phyloP scores from a whole-genome alignment of 2,113 vertebrate species.

The Microtus montanus region DNA sequence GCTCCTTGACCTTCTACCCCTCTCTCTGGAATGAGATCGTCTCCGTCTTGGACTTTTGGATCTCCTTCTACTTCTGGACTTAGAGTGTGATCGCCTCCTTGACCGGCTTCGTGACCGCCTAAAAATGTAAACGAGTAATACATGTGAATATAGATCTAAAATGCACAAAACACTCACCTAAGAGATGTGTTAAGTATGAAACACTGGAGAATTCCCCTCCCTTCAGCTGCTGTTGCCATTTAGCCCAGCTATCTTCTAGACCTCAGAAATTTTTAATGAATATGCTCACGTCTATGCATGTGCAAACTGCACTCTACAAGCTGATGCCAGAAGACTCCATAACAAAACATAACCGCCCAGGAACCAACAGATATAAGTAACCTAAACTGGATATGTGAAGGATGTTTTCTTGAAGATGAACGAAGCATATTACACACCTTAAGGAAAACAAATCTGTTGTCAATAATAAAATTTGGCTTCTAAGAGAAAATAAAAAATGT shows the following conservation, averaged over 20 bases:
- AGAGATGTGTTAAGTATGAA: background rate
- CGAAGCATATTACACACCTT: background rate
- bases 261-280: background rate
- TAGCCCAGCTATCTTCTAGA: background rate
- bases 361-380: background rate
- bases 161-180: background rate
- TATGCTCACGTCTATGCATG: background rate
- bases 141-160: background rate
- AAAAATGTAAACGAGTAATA: slow-evolving; percentile 19
- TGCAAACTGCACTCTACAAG: background rate
- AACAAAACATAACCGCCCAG: background rate
- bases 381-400: background rate
- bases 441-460: background rate
- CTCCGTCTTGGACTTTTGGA: slow-evolving; percentile 95
- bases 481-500: background rate
- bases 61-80: slow-evolving; percentile 93
- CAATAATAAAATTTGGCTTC: background rate
- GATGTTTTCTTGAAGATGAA: background rate
- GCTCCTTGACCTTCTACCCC: slow-evolving; percentile 90
- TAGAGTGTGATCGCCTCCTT: slow-evolving; percentile 93
- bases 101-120: slow-evolving; percentile 96
- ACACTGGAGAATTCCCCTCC: background rate
- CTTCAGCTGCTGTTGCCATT: background rate
- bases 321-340: background rate
- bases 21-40: slow-evolving; percentile 93